Base-by-base conservation (phyloP, 1,140 invertebrate species). In the Parapsyche elsis region DNA sequence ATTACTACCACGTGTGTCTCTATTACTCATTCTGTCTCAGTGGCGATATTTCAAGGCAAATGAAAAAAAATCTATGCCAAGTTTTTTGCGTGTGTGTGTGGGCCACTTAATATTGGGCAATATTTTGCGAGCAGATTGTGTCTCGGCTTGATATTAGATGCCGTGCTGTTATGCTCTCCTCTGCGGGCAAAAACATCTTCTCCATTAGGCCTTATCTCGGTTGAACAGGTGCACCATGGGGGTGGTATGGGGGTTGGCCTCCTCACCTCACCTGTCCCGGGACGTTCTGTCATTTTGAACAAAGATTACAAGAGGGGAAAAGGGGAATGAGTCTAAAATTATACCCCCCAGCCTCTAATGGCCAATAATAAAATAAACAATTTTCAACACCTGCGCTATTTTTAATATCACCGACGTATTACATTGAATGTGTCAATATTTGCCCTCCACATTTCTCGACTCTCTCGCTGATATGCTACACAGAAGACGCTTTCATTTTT, bases 71-170 rank as follows among this genome's bases (percentile, higher is more conserved):
- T 64, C 38, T 26, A 14, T 5, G 14, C 38, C 10, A 38, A 64
- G 75, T 19, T 38, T 75, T 80, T 78, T 9, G 67, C 67, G 23
- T n/a, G 16, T 76, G 16, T 76, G 71, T 80, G 79, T 74, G 81
- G 46, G 38, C 44, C 79, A 82, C 76, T 82, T 82, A 78, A 82
- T 83, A 83, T 83, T 76, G 45, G 77, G 79, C 49, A 76, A 83
- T 81, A 83, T 83, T 83, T 83, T 77, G 23, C 71, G 74, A 70
- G 79, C 76, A 83, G 79, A 81, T 83, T 83, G 81, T 75, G 79
- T 80, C 81, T 30, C 81, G 81, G 71, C 79, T 49, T 71, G 81
- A 80, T 83, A 83, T 83, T 83, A 83, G 74, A 38, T 38, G 46
- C 45, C 24, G 4, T 12, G 77, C 59, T 16, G 70, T 16, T 16